These are phyloP conservation scores for Atherinosoma microstoma DNA, from an alignment of 2,797 vertebrate species.

Conservation along the genomic window DNA sequence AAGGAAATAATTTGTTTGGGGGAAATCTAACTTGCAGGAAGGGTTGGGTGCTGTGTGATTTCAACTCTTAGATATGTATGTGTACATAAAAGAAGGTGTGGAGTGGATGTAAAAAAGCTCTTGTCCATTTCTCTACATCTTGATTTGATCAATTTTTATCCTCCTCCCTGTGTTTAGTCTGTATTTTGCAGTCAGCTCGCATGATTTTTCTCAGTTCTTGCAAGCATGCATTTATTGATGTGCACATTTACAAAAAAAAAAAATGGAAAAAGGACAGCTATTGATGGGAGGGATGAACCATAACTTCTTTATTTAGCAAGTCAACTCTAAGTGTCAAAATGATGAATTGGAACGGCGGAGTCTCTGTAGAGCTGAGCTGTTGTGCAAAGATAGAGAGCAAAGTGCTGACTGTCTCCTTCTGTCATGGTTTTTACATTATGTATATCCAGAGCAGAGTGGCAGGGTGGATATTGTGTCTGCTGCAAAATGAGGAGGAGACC, in stretches of 20 bases:
- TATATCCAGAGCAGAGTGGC: constrained; percentile 38
- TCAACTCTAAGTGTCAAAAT: constrained; percentile 58
- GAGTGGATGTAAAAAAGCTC: neutral
- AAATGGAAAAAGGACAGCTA: constrained; percentile 18
- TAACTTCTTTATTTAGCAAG: constrained; percentile 62
- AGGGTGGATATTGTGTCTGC: constrained; percentile 32
- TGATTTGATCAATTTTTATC: constrained; percentile 37
- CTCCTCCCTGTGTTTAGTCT: constrained; percentile 9
- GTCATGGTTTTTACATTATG: constrained; percentile 47
- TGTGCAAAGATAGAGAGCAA: constrained; percentile 56
- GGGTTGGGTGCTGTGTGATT: constrained; percentile 22
- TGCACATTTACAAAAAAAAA: constrained; percentile 15
- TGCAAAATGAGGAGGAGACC: constrained; percentile 29
- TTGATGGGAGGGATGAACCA: constrained; percentile 47
- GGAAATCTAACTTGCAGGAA: constrained; percentile 1
- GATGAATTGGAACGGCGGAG: constrained; percentile 48
- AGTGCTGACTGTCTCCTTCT: constrained; percentile 71
- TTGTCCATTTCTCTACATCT: constrained; percentile 34
- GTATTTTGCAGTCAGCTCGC: constrained; percentile 1
- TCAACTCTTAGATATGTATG: constrained; percentile 28
- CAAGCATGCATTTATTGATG: constrained; percentile 17
- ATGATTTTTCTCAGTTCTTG: constrained; percentile 17
- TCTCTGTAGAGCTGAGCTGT: constrained; percentile 49
- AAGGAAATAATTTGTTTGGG: neutral
- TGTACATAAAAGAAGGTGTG: constrained; percentile 19